A percentile compares a stretch with the other conserved stretches of the same genome.
Conservation (phyloP, 2,888 invertebrate genomes). For the Erebia ligea region DNA sequence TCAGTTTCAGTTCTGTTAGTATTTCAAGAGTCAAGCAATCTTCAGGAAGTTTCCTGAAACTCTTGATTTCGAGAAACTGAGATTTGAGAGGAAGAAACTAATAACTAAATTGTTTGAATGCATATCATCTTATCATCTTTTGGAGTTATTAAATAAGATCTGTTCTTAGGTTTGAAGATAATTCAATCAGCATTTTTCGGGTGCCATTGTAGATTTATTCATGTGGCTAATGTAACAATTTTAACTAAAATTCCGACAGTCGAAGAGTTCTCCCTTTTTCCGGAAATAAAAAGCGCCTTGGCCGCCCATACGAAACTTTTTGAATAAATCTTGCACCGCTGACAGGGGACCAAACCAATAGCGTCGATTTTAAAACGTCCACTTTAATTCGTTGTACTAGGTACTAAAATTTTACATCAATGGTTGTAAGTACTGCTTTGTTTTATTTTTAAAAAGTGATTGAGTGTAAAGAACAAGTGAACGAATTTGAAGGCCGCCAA, state of each 20-base stretch:
- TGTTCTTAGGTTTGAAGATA: no score
- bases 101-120: neutral
- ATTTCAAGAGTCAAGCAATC: neutral
- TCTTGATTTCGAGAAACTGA: neutral
- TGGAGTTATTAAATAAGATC: neutral
- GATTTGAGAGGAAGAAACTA: neutral
- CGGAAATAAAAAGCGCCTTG: constrained; percentile 41
- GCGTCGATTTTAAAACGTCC: constrained; percentile 40
- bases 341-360: constrained; percentile 64
- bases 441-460: neutral
- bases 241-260: constrained; percentile 23
- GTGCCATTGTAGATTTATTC: neutral
- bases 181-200: no score
- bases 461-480: no score
- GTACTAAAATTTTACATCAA: no score
- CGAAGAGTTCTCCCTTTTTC: constrained; percentile 44
- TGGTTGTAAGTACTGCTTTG: no score
- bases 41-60: neutral
- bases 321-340: constrained; percentile 67
- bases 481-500: no score
- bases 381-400: constrained; percentile 31
- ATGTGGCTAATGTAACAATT: neutral
- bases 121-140: neutral
- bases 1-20: neutral
- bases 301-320: constrained; percentile 59